These are phyloP conservation scores for Charadrius vociferus DNA, from an alignment of 2,113 vertebrate genomes.

Conservation along the genomic window DNA sequence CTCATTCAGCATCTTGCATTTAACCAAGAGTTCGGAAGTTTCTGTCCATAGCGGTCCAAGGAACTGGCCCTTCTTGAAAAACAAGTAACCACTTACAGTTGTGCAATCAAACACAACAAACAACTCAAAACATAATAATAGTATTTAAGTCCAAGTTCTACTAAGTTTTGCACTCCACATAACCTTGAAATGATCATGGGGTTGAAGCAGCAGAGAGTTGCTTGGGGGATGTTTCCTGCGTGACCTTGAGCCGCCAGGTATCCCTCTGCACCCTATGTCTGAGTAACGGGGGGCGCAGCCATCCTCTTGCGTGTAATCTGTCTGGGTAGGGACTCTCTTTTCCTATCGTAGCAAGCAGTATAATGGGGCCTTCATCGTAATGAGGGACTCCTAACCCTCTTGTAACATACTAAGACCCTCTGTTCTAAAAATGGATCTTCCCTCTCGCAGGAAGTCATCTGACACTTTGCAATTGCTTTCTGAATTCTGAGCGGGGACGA, in stretches of 20 bases:
- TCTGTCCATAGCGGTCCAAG: neutral
- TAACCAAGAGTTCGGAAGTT: neutral
- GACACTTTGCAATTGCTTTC: neutral
- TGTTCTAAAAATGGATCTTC: neutral
- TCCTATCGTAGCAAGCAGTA: neutral
- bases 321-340: neutral
- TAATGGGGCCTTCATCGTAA: neutral
- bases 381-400: neutral
- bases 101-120: neutral
- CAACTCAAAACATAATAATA: neutral
- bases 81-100: neutral
- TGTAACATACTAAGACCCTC: neutral
- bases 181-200: neutral
- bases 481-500: neutral
- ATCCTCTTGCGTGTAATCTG: neutral
- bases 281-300: fast-evolving
- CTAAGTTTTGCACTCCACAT: neutral
- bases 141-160: neutral
- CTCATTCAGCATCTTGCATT: neutral
- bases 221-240: neutral
- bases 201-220: neutral
- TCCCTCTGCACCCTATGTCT: neutral
- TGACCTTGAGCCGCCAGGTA: neutral
- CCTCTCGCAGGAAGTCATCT: neutral
- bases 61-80: neutral